Evolutionary conservation across 2,888 invertebrate genomes (phyloP).

Genomic region (Meteorus cinctellus): DNA sequence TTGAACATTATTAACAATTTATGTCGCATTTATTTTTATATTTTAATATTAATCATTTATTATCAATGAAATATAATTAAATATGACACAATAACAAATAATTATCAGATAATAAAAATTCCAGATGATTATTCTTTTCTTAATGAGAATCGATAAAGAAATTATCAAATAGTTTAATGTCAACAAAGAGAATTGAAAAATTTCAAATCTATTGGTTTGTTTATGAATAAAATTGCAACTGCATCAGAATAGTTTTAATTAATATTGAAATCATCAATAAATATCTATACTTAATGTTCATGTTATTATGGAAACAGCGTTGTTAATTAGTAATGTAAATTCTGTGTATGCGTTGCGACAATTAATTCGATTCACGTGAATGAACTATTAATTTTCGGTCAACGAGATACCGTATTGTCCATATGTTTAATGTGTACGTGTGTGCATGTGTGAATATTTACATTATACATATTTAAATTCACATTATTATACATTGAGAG

Average conservation of each 20-base stretch:
- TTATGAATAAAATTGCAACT: not conserved
- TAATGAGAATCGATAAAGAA: too few species aligned
- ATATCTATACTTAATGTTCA: not conserved
- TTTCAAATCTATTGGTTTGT: not conserved
- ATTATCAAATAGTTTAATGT: too few species aligned
- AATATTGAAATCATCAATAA: slow-evolving; percentile 6
- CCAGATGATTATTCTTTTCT: too few species aligned
- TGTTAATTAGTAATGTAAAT: slow-evolving; percentile 31
- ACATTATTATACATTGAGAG: slow-evolving; percentile 8
- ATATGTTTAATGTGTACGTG: not conserved
- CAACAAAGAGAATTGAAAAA: not conserved
- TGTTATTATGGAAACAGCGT: not conserved
- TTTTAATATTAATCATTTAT: too few species aligned
- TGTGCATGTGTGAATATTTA: not conserved
- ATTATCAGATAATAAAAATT: too few species aligned
- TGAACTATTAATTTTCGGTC: slow-evolving; percentile 33
- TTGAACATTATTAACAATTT: too few species aligned
- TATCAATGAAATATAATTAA: too few species aligned
- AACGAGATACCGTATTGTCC: slow-evolving; percentile 4
- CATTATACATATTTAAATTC: not conserved
- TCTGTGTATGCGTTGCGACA: not conserved
- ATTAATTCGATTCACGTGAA: slow-evolving; percentile 28
- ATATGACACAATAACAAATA: too few species aligned
- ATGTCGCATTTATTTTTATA: too few species aligned
- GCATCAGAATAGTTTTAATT: slow-evolving; percentile 28